Evolutionary conservation across 1,140 invertebrate species (phyloP).

Genomic region (Zaprionus tsacasi): DNA sequence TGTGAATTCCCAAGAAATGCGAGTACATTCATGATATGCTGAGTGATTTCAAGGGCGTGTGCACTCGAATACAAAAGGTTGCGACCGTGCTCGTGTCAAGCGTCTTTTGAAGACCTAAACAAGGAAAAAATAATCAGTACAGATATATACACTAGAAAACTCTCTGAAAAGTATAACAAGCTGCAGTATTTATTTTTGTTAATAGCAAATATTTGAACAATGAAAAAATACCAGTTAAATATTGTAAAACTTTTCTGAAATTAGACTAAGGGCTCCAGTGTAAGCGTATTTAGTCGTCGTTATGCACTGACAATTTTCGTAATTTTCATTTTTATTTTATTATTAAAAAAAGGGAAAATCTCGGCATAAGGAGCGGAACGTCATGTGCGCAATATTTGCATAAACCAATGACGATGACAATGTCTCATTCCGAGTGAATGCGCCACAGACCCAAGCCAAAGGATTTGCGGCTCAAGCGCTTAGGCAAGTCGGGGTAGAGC

Average conservation of each 20-base stretch:
- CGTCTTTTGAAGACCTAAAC: not conserved
- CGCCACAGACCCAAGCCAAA: conserved; percentile 40
- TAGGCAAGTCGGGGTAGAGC: conserved; percentile 15
- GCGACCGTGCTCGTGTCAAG: conserved; percentile 10
- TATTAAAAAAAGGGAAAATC: conserved; percentile 36
- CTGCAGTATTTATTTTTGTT: not conserved
- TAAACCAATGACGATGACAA: conserved; percentile 54
- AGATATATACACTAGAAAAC: not conserved
- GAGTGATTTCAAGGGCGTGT: conserved; percentile 14
- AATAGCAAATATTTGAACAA: not conserved
- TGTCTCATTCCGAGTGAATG: conserved; percentile 46
- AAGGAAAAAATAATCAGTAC: not conserved
- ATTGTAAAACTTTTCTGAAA: not conserved
- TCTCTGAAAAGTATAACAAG: not conserved
- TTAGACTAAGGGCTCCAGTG: no score
- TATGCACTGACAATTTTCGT: not conserved
- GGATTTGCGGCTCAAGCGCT: conserved; percentile 68
- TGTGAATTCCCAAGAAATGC: conserved; percentile 27
- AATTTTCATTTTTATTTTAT: conserved; percentile 4
- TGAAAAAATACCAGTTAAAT: not conserved
- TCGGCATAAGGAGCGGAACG: conserved; percentile 17
- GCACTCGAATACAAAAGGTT: conserved; percentile 10
- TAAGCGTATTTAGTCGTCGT: conserved; percentile 19
- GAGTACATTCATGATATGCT: conserved; percentile 26
- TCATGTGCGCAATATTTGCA: conserved; percentile 64